A percentile compares a stretch with the other conserved stretches of the same genome.
Conservation (phyloP, 1,140 invertebrate genomes). For the Pogonomyrmex californicus region DNA sequence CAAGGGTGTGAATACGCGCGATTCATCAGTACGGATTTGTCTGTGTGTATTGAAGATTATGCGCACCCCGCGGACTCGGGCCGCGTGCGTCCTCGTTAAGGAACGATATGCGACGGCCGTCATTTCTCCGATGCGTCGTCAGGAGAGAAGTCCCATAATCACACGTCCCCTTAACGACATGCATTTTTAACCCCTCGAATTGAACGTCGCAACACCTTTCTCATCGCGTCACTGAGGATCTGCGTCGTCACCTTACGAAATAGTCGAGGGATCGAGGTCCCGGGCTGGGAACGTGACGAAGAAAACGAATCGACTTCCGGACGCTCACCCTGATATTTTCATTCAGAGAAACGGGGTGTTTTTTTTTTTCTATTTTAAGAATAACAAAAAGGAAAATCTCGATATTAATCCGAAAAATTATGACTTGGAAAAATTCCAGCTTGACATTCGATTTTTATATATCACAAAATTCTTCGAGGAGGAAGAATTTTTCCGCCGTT, state of each 20-base stretch:
- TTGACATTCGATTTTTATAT: conserved; percentile 41
- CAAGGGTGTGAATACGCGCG: conserved; percentile 37
- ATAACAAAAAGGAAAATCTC: not conserved
- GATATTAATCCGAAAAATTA: conserved; percentile 2
- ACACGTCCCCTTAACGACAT: conserved; percentile 48
- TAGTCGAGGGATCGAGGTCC: conserved; percentile 24
- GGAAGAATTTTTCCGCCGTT: not conserved
- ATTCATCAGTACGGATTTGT: conserved; percentile 61
- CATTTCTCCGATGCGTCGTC: conserved; percentile 47
- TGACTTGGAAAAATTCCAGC: conserved; percentile 17
- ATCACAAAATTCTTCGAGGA: not conserved
- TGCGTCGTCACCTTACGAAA: conserved; percentile 60
- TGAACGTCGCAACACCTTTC: conserved; percentile 37
- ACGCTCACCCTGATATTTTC: conserved; percentile 50
- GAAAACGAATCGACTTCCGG: conserved; percentile 39
- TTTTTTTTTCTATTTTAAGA: not conserved
- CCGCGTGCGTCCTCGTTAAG: conserved; percentile 49
- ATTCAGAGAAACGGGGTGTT: conserved; percentile 46
- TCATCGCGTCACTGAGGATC: conserved; percentile 24
- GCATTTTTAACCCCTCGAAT: conserved; percentile 51
- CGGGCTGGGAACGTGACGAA: conserved; percentile 53
- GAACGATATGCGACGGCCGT: conserved; percentile 21
- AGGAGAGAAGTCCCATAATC: conserved; percentile 47
- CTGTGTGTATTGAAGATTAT: conserved; percentile 58
- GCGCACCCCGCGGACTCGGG: conserved; percentile 38